Evolutionary conservation across 2,113 vertebrate species (phyloP), one percentile per base, ranked within the genome.

Genomic region (Loxodonta africana): DNA sequence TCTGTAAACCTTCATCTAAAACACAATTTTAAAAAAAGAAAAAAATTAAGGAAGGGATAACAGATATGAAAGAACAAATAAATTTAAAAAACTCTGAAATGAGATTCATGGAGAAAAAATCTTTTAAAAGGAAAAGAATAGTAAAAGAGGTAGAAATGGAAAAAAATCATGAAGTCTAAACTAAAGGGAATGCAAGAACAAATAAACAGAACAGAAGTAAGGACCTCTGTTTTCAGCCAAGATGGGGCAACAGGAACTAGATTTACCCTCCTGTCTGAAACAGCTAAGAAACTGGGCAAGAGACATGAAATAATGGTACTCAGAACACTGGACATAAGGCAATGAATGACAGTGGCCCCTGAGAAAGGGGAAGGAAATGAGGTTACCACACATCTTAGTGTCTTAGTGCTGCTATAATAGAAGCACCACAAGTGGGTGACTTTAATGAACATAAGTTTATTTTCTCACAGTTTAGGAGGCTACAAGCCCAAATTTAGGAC

Each of bases 21-120:
- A 57, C 15, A 57, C 53, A 57, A 57, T 17, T 17, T 48, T 8
- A 48, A 48, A 48, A 48, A 48, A 48, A 48, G 10, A 10, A 57
- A 57, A 91, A 62, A 53, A 18, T 77, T 26, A 71, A 87, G 46
- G 10, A 57, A 67, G 53, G 1, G 15, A 21, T 18, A 77, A 51
- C 18, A 85, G 1, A 37, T 28, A 28, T 14, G 8, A 67, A 73
- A 67, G 17, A 30, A 74, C 15, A 80, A 60, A 30, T 71, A 78
- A 73, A 77, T 80, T 26, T 48, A 18, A 88, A 94, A 85, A 80
- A 65, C 51, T 48, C n/a, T 67, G 53, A 88, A 88, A 88, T 83
- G 8, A 91, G 51, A 63, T 83, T 77, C 33, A 63, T 51, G 30
- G 44, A 65, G 30, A 21, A 48, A 48, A 84, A 57, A 41, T 4